Evolutionary conservation across 30 jellyfish, hydroid and myxozoan species (phyloP).

Genomic region (Aurelia aurita): DNA sequence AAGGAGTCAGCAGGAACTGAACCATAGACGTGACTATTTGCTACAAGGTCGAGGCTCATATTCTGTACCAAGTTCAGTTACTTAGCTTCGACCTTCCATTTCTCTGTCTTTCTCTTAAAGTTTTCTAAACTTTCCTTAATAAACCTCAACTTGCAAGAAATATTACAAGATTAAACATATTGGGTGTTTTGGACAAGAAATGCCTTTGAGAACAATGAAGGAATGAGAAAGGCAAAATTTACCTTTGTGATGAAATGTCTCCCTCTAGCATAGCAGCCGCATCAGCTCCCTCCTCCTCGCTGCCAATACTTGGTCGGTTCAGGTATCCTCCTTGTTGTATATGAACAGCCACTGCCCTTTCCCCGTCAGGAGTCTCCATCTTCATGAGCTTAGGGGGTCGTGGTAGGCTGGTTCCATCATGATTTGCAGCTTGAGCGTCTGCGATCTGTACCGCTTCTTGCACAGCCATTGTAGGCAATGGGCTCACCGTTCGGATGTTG

Average conservation of each 20-base stretch:
- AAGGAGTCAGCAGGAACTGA: no score
- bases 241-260: slow-evolving; percentile 43
- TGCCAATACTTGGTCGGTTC: slow-evolving; percentile 38
- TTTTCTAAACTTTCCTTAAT: no score
- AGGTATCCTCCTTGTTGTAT: slow-evolving; percentile 66
- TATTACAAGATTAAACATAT: no score
- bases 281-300: slow-evolving; percentile 49
- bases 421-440: slow-evolving; percentile 53
- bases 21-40: no score
- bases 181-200: no score
- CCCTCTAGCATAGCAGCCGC: slow-evolving; percentile 39
- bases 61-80: no score
- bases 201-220: neutral
- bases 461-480: slow-evolving; percentile 77
- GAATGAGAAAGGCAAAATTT: neutral
- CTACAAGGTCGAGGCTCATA: no score
- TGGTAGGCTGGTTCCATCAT: slow-evolving; percentile 63
- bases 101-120: no score
- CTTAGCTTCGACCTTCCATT: no score
- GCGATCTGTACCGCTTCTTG: slow-evolving; percentile 67
- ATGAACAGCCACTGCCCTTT: slow-evolving; percentile 59
- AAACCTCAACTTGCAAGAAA: no score
- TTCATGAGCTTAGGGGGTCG: slow-evolving; percentile 68
- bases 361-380: slow-evolving; percentile 73
- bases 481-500: slow-evolving; percentile 68